Conservation (phyloP, 2,888 invertebrate genomes). For the Caenorhabditis uteleia region DNA sequence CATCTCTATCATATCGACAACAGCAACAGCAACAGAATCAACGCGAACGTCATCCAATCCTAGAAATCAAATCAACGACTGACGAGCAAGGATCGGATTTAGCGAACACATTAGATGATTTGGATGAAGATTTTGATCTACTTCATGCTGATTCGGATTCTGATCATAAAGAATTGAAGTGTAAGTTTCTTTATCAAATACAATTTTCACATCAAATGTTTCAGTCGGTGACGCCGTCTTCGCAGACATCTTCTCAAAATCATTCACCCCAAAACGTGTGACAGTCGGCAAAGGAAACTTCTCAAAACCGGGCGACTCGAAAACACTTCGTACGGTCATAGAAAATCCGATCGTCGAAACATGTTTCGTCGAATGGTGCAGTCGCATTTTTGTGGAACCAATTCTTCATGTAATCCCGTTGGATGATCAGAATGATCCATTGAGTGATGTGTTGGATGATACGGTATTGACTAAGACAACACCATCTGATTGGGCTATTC, state of each 20-base stretch:
- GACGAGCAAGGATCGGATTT: no score
- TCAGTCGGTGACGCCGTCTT: conserved; percentile 11
- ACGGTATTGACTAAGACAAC: conserved; percentile 46
- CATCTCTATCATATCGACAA: no score
- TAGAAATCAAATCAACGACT: no score
- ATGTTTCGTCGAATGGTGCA: conserved; percentile 66
- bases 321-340: conserved; percentile 22
- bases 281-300: conserved; percentile 16
- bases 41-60: no score
- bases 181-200: no score
- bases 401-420: conserved; percentile 35
- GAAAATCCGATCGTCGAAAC: conserved; percentile 54
- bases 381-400: conserved; percentile 63
- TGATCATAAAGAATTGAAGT: no score
- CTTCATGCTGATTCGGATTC: no score
- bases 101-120: no score
- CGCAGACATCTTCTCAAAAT: conserved; percentile 11
- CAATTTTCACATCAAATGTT: no score
- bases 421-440: conserved; percentile 10
- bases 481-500: conserved; percentile 67
- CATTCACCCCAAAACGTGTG: conserved; percentile 39
- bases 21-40: no score
- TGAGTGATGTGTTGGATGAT: conserved; percentile 22
- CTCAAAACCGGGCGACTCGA: conserved; percentile 23
- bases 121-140: no score